A percentile compares a stretch with the other conserved stretches of the same genome.
Evolutionary conservation across 2,797 vertebrate species (phyloP).

Genomic region (Natrix natrix): DNA sequence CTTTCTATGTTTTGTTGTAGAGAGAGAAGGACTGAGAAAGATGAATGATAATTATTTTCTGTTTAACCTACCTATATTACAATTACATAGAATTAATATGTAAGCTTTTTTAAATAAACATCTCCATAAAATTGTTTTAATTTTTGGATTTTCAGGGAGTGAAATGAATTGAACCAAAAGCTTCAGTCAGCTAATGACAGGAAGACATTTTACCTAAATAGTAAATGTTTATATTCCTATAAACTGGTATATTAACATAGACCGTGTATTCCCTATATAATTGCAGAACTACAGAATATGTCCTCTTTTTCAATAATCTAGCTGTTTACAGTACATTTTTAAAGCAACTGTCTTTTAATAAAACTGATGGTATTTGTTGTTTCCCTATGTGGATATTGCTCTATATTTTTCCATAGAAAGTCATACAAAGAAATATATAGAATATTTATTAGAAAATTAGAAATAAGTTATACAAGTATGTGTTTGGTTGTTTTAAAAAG

Average conservation of each 20-base stretch:
- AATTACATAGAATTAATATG: conserved; percentile 14
- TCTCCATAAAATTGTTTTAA: conserved; percentile 29
- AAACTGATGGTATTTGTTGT: conserved; percentile 6
- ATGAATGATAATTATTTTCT: conserved; percentile 13
- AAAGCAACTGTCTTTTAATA: conserved; percentile 25
- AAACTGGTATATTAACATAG: not conserved
- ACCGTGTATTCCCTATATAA: not conserved
- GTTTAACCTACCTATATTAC: not conserved
- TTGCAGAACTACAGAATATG: not conserved
- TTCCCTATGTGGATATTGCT: not conserved
- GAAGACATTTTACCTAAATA: not conserved
- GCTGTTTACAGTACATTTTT: not conserved
- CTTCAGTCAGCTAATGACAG: not conserved
- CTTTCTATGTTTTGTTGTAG: not conserved
- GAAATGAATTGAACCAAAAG: not conserved
- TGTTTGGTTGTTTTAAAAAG: not conserved
- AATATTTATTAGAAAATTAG: no score
- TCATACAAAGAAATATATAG: not conserved
- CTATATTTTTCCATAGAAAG: not conserved
- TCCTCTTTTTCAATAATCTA: not conserved
- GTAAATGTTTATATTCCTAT: conserved; percentile 7
- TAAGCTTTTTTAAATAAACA: not conserved
- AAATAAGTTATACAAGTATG: not conserved
- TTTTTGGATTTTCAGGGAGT: conserved; percentile 23
- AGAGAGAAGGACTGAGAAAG: not conserved